These are phyloP conservation scores for Chirona hameri DNA, from an alignment of 2,888 invertebrate genomes.

Conservation along the genomic window DNA sequence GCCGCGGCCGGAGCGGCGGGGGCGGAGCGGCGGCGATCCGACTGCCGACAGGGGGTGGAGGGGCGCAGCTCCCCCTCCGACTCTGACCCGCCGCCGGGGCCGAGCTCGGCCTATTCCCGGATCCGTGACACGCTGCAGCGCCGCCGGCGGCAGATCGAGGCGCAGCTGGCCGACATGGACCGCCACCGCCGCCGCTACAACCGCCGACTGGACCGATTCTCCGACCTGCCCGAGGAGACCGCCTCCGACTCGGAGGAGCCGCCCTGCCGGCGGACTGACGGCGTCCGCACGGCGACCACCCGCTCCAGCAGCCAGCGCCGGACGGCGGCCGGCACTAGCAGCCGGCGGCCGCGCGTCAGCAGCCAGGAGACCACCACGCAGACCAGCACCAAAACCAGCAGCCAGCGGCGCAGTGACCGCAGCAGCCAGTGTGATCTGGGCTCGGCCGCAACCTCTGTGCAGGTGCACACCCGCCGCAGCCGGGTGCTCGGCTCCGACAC, in stretches of 20 bases:
- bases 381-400: neutral
- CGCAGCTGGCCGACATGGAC: neutral
- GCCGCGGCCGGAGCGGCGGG: neutral
- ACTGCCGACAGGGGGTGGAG: neutral
- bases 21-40: neutral
- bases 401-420: neutral
- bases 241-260: neutral
- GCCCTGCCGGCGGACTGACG: neutral
- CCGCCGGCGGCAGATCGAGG: neutral
- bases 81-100: neutral
- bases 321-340: neutral
- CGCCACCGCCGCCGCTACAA: neutral
- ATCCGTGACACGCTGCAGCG: neutral
- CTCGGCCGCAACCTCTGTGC: neutral
- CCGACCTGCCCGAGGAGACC: neutral
- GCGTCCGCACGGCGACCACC: neutral
- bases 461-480: neutral
- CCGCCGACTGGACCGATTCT: neutral
- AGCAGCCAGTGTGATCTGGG: too few species aligned
- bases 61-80: slow-evolving; percentile 9
- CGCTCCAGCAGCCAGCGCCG: neutral
- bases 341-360: neutral
- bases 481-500: neutral
- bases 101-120: neutral
- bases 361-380: neutral